A percentile compares a stretch with the other conserved stretches of the same genome.
Evolutionary conservation across 2,888 invertebrate genomes (phyloP).

Genomic region (Toxonevra muliebris): DNA sequence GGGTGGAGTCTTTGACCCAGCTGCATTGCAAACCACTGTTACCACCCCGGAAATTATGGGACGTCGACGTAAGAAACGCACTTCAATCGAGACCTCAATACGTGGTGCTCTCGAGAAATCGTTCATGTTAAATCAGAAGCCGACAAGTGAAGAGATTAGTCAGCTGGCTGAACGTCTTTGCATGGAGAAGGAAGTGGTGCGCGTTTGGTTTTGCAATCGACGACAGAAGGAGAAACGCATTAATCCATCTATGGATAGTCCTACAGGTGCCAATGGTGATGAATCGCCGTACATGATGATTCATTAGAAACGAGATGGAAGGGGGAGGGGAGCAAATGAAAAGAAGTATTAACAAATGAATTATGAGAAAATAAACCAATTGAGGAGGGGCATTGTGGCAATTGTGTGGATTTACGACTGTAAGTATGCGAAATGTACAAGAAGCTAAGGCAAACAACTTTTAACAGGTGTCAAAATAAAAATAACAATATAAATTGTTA

Average conservation of each 20-base stretch:
- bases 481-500: too few species aligned
- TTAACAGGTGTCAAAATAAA: too few species aligned
- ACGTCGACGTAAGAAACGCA: conserved; percentile 93
- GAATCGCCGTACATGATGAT: conserved; percentile 61
- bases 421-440: too few species aligned
- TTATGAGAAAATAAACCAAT: too few species aligned
- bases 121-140: conserved; percentile 94
- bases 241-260: conserved; percentile 83
- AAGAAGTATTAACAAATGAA: too few species aligned
- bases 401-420: background rate
- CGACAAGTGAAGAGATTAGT: conserved; percentile 95
- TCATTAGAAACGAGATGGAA: conserved; percentile 29
- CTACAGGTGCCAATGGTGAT: conserved; percentile 70
- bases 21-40: conserved; percentile 74
- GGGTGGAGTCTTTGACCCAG: conserved; percentile 66
- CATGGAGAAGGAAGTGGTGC: conserved; percentile 97
- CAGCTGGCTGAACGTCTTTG: conserved; percentile 90
- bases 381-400: background rate
- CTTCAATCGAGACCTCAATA: conserved; percentile 94
- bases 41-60: conserved; percentile 90
- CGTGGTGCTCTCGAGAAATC: conserved; percentile 95
- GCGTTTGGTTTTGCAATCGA: conserved; percentile 95
- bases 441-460: too few species aligned
- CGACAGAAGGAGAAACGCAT: conserved; percentile 97
- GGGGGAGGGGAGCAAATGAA: too few species aligned